Evolutionary conservation across 1,140 invertebrate species (phyloP), one percentile per base, ranked within the genome.

Genomic region (Nebria ingens): DNA sequence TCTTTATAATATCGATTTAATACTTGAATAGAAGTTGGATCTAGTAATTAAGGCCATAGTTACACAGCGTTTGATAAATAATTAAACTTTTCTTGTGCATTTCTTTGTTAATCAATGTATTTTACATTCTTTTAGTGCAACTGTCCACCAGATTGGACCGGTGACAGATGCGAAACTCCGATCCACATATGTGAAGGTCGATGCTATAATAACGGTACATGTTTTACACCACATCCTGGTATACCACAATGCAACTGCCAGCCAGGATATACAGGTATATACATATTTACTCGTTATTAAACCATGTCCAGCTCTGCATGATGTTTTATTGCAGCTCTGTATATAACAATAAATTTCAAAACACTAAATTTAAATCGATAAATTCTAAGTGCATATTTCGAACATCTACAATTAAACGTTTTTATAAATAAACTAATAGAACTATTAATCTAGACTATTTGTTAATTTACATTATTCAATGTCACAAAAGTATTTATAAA

Each of bases 81-180:
- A n/a, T n/a, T n/a, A n/a, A n/a, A n/a, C n/a, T n/a, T n/a, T n/a
- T n/a, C n/a, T n/a, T n/a, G n/a, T n/a, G n/a, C n/a, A n/a, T n/a
- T n/a, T n/a, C n/a, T n/a, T n/a, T n/a, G n/a, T n/a, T n/a, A n/a
- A n/a, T n/a, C n/a, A n/a, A n/a, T n/a, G n/a, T n/a, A n/a, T n/a
- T 53, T 53, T 53, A 19, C 23, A n/a, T 52, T 20, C 21, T 53
- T 53, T 2, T 69, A 76, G 64, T 87, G 83, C 65, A 73, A 71
- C 52, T 88, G 86, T 63, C 76, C 73, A 17, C 67, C 76, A 2
- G 75, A 80, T 15, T 87, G 80, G 77, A 78, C 78, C 0, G 86
- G 86, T 2, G 72, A 78, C 29, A 70, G 79, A 2, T 88, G 86
- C 68, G 83, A 87, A 67, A 75, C 65, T 15, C 74, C 73, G 1